Evolutionary conservation across 2,113 vertebrate genomes (phyloP).

Genomic region (Pterophyllum scalare): DNA sequence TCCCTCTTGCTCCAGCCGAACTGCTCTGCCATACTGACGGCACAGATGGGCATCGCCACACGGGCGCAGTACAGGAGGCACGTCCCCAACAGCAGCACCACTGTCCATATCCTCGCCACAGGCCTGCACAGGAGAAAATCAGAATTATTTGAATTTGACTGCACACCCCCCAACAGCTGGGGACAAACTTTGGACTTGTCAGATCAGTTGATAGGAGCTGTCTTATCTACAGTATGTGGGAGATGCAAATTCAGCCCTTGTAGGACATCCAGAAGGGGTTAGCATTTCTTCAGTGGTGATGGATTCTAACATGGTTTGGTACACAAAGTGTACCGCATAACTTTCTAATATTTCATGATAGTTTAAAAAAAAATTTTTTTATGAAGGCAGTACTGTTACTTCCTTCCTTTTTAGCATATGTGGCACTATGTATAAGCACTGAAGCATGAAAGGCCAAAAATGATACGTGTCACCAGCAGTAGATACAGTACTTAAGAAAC

Average conservation of each 20-base stretch:
- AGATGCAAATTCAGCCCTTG: not conserved
- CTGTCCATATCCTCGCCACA: slow-evolving; percentile 86
- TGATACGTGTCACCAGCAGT: slow-evolving; percentile 43
- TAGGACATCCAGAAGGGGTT: not conserved
- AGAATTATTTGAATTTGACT: not conserved
- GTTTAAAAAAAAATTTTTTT: not conserved
- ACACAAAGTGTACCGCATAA: not conserved
- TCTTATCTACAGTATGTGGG: not conserved
- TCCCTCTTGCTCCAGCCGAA: slow-evolving; percentile 94
- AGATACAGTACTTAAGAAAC: not conserved
- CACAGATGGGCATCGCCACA: slow-evolving; percentile 90
- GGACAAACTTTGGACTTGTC: slow-evolving; percentile 21
- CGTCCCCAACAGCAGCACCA: slow-evolving; percentile 89
- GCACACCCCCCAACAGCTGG: not conserved
- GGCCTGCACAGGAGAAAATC: slow-evolving; percentile 76
- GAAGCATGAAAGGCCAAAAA: not conserved
- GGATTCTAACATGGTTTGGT: not conserved
- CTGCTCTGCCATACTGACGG: slow-evolving; percentile 86
- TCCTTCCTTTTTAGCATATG: not conserved
- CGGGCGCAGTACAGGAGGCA: slow-evolving; percentile 94
- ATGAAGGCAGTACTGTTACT: not conserved
- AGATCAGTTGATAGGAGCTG: not conserved
- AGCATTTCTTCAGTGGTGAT: not conserved
- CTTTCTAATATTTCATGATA: not conserved
- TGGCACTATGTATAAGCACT: not conserved